phyloP scores from a whole-genome alignment of 2,888 invertebrate genomes.

The Scaptodrosophila latifasciaeformis region DNA sequence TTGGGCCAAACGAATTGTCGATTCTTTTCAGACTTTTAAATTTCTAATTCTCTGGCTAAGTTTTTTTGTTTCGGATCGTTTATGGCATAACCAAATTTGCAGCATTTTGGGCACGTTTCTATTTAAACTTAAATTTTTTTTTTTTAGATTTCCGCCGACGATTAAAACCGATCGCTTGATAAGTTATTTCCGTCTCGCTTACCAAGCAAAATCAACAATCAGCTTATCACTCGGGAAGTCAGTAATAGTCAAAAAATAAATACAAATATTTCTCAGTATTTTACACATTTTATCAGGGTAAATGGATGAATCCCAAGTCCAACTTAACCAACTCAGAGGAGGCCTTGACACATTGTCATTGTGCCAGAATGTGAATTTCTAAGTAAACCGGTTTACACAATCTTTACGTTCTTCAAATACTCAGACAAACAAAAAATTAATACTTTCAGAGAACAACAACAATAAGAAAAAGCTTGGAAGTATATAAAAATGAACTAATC shows the following conservation, averaged over 20 bases:
- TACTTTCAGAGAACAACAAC: neutral
- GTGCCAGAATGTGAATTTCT: too few species aligned
- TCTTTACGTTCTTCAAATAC: too few species aligned
- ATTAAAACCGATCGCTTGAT: neutral
- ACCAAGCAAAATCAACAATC: too few species aligned
- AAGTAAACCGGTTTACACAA: neutral
- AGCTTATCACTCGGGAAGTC: too few species aligned
- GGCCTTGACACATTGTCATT: neutral
- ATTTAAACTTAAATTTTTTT: constrained; percentile 11
- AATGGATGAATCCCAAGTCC: too few species aligned
- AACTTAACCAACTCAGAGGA: too few species aligned
- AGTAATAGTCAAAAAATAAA: too few species aligned
- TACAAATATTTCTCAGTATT: too few species aligned
- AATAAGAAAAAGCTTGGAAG: neutral
- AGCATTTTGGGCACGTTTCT: constrained; percentile 1
- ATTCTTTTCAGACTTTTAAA: constrained; percentile 33
- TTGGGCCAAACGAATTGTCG: constrained; percentile 34
- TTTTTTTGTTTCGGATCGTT: neutral
- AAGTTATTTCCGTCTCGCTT: neutral
- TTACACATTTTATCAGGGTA: too few species aligned
- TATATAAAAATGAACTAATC: too few species aligned
- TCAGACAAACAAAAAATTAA: neutral
- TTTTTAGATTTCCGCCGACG: constrained; percentile 19
- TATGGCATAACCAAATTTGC: constrained; percentile 1
- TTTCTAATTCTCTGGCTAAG: constrained; percentile 56